Evolutionary conservation across 2,113 vertebrate genomes (phyloP).

Genomic region (Pavo muticus): DNA sequence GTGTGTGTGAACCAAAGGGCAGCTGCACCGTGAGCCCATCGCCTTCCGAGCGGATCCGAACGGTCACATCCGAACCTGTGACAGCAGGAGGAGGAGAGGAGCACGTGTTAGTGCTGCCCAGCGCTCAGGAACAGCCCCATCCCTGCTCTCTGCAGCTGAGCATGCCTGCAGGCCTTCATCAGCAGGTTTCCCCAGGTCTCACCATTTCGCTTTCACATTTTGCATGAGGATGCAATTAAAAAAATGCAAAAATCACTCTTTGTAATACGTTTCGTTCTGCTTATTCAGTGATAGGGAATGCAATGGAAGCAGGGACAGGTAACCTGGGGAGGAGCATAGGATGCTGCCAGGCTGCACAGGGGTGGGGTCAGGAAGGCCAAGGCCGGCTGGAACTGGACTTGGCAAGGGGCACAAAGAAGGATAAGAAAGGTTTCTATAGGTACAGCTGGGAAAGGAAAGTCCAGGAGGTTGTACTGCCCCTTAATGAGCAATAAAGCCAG

Average conservation of each 20-base stretch:
- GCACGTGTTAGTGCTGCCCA: background rate
- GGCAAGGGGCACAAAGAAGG: too few species aligned
- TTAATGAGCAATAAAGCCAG: too few species aligned
- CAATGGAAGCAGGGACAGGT: background rate
- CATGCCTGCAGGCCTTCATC: fast-evolving
- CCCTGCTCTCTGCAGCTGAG: fast-evolving
- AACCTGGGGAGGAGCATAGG: too few species aligned
- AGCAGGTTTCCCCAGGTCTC: background rate
- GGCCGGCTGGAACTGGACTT: too few species aligned
- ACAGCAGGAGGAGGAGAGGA: background rate
- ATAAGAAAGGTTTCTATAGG: too few species aligned
- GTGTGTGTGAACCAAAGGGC: constrained; percentile 92
- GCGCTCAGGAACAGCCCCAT: background rate
- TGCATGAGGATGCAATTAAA: background rate
- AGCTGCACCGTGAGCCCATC: constrained; percentile 80
- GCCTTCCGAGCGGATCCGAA: constrained; percentile 78
- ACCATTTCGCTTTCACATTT: background rate
- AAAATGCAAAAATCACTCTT: background rate
- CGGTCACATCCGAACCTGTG: constrained; percentile 88
- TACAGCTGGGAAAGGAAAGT: too few species aligned
- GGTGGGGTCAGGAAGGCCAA: too few species aligned
- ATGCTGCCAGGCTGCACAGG: too few species aligned
- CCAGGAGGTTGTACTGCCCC: too few species aligned
- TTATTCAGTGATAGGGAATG: background rate
- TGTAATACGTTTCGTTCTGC: background rate